Percentiles rank a stretch among this genome's conserved stretches.
These are phyloP conservation scores for Streptopelia turtur DNA, from an alignment of 2,797 vertebrate species.

Conservation along the genomic window DNA sequence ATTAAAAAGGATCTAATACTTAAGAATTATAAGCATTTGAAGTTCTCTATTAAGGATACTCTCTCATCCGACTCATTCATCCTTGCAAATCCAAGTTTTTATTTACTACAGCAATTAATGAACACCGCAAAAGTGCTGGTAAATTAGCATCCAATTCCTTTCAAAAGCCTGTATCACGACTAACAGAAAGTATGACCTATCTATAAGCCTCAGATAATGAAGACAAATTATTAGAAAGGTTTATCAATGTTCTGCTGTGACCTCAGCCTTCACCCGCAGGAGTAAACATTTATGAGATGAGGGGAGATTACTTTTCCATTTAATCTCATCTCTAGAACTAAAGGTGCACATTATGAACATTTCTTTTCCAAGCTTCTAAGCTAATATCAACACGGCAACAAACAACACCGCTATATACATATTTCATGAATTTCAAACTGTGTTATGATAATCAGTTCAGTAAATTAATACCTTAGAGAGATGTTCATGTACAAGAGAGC, in stretches of 20 bases:
- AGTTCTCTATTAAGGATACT: background rate
- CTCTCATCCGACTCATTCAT: background rate
- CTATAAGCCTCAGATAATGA: background rate
- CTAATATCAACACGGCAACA: background rate
- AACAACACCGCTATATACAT: background rate
- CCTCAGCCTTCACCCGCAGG: background rate
- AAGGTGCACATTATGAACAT: background rate
- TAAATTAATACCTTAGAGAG: slow-evolving; percentile 74
- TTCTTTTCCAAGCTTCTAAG: slow-evolving; percentile 47
- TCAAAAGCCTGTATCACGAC: background rate
- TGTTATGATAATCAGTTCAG: slow-evolving; percentile 4
- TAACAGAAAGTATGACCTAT: background rate
- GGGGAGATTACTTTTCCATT: background rate
- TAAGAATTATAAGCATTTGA: background rate
- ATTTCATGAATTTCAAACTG: slow-evolving; percentile 17
- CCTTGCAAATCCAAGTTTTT: background rate
- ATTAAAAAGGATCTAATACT: background rate
- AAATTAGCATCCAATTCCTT: background rate
- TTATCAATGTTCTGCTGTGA: background rate
- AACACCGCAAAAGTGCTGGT: background rate
- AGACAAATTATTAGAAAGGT: background rate
- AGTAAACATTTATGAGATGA: background rate
- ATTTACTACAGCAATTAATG: background rate
- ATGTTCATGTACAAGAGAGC: slow-evolving; percentile 50
- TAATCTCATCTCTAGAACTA: background rate